Percentiles rank a stretch among this genome's conserved stretches.
Conservation (phyloP, 53 echinoderm and acorn worm genomes). For the Stichopus horrens region DNA sequence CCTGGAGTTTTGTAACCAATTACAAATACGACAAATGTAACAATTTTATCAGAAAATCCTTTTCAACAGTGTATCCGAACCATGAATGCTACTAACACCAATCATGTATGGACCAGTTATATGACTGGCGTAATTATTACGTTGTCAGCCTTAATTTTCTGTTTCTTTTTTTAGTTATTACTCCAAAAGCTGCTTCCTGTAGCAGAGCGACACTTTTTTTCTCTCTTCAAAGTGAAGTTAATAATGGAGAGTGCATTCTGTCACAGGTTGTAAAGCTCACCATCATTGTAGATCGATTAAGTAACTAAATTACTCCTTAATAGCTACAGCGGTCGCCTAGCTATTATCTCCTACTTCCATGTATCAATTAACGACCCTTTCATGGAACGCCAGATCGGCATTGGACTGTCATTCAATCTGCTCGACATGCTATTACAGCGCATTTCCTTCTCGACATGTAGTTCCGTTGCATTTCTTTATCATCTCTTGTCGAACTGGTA, state of each 20-base stretch:
- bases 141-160: no score
- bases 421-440: background rate
- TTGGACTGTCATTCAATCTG: background rate
- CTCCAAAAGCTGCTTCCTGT: background rate
- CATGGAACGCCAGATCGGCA: background rate
- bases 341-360: conserved; percentile 17
- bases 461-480: background rate
- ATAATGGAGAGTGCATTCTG: background rate
- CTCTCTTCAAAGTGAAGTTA: background rate
- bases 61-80: no score
- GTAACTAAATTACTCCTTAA: conserved; percentile 41
- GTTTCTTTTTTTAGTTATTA: no score
- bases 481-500: background rate
- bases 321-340: conserved; percentile 19
- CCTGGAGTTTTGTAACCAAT: no score
- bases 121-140: no score
- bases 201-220: background rate
- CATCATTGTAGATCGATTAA: conserved; percentile 26
- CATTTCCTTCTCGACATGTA: conserved; percentile 12
- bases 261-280: background rate
- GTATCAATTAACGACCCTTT: conserved; percentile 33
- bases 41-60: no score
- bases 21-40: no score
- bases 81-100: no score
- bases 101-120: no score